Percentiles rank a stretch among this genome's conserved stretches.
Conservation (phyloP, 2,797 vertebrate species). For the Jordanella pulchra region DNA sequence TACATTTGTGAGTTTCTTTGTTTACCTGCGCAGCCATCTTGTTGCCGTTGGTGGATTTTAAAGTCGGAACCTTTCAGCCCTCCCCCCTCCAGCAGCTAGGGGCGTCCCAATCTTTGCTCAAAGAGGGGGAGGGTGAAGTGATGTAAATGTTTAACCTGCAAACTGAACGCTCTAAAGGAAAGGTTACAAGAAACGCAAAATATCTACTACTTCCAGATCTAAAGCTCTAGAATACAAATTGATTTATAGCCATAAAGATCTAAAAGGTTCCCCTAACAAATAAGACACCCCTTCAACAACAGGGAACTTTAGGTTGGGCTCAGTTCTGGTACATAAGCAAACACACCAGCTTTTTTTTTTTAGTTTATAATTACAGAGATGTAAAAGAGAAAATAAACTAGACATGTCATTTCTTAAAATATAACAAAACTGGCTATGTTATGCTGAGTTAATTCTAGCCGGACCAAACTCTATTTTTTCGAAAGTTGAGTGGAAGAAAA, state of each 20-base stretch:
- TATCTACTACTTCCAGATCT: background rate
- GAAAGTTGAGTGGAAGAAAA: too few relatives aligned
- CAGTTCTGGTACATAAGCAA: too few relatives aligned
- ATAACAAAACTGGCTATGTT: too few relatives aligned
- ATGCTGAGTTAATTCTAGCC: too few relatives aligned
- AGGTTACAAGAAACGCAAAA: background rate
- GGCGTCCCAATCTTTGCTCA: background rate
- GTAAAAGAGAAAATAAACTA: too few relatives aligned
- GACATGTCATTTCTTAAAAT: too few relatives aligned
- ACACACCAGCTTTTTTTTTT: too few relatives aligned
- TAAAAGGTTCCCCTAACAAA: slow-evolving; percentile 3
- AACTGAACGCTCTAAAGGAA: background rate
- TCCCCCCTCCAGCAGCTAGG: background rate
- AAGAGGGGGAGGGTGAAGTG: background rate
- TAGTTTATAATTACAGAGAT: too few relatives aligned
- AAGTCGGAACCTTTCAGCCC: background rate
- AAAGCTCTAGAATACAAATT: too few relatives aligned
- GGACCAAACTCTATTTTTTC: too few relatives aligned
- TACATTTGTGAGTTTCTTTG: background rate
- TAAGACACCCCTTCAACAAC: background rate
- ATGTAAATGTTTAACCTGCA: background rate
- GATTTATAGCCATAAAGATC: background rate
- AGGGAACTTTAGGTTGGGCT: too few relatives aligned
- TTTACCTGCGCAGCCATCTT: slow-evolving; percentile 7
- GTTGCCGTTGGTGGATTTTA: background rate